Evolutionary conservation across 2,113 vertebrate species (phyloP).

Genomic region (Ploceus nigricollis): DNA sequence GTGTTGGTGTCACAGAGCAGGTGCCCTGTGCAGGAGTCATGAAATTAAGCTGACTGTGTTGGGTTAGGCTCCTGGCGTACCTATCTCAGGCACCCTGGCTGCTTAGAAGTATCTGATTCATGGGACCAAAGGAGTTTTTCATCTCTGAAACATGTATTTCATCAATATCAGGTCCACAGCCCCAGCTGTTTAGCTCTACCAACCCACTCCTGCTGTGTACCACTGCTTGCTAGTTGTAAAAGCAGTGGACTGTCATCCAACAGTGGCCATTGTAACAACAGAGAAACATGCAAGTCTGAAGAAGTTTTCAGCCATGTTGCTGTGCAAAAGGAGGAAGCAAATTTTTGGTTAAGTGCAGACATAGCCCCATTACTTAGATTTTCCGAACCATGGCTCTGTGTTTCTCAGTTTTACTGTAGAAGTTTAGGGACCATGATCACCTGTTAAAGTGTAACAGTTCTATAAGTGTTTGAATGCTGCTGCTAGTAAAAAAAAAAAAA

Average conservation of each 20-base stretch:
- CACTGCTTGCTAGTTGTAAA: background rate
- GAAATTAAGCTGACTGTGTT: background rate
- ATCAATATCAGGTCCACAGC: background rate
- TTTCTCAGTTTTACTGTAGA: background rate
- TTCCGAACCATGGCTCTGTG: background rate
- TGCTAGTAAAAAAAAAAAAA: background rate
- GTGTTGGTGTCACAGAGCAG: rapidly evolving
- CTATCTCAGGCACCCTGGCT: background rate
- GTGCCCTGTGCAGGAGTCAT: rapidly evolving
- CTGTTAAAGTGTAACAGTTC: background rate
- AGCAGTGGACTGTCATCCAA: background rate
- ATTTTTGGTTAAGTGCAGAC: background rate
- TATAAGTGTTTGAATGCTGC: background rate
- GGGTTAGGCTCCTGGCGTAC: background rate
- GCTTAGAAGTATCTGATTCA: background rate
- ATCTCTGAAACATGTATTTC: background rate
- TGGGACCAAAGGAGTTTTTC: background rate
- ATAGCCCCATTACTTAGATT: background rate
- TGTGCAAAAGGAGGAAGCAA: background rate
- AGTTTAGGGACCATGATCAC: background rate
- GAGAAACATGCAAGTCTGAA: background rate
- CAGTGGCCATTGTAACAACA: background rate
- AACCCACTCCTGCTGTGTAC: background rate
- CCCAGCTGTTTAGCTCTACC: background rate
- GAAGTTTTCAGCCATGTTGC: background rate